Base-by-base conservation (phyloP, 1,140 invertebrate species). In the Antheraea pernyi region DNA sequence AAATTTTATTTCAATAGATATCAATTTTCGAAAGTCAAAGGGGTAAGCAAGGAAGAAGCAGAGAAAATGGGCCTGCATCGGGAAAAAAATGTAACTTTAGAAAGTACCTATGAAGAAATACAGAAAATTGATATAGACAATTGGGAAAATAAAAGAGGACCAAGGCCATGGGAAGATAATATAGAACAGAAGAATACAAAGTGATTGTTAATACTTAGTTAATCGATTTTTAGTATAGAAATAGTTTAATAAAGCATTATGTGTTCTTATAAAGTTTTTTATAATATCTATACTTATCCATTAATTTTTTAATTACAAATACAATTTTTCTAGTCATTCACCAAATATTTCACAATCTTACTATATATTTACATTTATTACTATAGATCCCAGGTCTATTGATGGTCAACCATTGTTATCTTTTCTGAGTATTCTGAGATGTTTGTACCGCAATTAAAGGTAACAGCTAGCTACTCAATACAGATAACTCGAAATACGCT, bases 101-200 rank as follows among this genome's bases (percentile, higher is more conserved):
- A 97, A 91, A 86, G 91, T 16, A 94, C 95, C 78, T 97, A 95
- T 92, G 95, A 97, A 77, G 95, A 95, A 91, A 92, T 96, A 22
- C 93, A 96, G 84, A 83, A 93, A 71, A 65, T 96, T 10, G 95
- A 98, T 85, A 94, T 97, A 75, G 95, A 97, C 71, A 94, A 95
- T 77, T 98, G 97, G 97, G 93, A 96, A 83, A 97, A 97, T 80
- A 94, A 95, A 70, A 90, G 97, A 83, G 96, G 96, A 3, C 95
- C 96, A 7, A 92, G 97, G 70, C 96, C 96, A 13, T 97, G 96
- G 96, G 96, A 97, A 82, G 9, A 19, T 18, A 46, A 59, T 30
- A 16, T 59, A 67, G 65, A 65, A 61, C 65, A 58, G 65, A 36
- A 65, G 68, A 63, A 69, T 58, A 72, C 67, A 53, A 9, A 53